Conservation (phyloP, 2,113 vertebrate species). For the Holacanthus passer region DNA sequence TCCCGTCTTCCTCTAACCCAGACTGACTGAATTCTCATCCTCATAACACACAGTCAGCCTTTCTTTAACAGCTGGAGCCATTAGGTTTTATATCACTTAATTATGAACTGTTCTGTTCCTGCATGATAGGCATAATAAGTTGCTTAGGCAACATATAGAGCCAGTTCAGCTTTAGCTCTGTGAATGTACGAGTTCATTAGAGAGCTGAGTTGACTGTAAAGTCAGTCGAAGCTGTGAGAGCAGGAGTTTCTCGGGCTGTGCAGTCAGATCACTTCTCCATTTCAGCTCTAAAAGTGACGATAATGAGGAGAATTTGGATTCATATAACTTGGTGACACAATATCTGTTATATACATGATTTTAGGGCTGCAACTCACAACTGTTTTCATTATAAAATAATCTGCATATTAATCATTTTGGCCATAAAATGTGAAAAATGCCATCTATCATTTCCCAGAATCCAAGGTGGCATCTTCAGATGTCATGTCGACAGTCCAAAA, state of each 20-base stretch:
- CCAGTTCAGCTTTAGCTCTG: conserved; percentile 40
- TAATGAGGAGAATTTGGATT: conserved; percentile 8
- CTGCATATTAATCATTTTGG: neutral
- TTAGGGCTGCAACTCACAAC: neutral
- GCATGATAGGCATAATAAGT: conserved; percentile 58
- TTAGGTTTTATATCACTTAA: conserved; percentile 73
- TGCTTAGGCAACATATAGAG: conserved; percentile 48
- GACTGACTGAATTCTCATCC: conserved; percentile 51
- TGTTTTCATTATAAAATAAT: neutral
- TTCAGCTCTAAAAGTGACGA: conserved; percentile 34
- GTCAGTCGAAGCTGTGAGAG: conserved; percentile 25
- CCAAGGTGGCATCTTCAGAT: neutral
- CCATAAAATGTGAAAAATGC: neutral
- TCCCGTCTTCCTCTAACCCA: conserved; percentile 31
- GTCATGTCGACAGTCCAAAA: neutral
- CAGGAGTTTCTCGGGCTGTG: conserved; percentile 18
- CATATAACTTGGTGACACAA: neutral
- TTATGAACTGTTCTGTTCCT: conserved; percentile 58
- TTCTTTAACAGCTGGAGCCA: conserved; percentile 63
- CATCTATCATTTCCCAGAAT: too few species aligned
- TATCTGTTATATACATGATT: conserved; percentile 2
- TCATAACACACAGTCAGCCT: conserved; percentile 57
- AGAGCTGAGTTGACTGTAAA: conserved; percentile 55
- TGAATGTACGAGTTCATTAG: conserved; percentile 50
- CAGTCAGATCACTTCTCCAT: conserved; percentile 23